A percentile compares a stretch with the other conserved stretches of the same genome.
Conservation (phyloP, 2,888 invertebrate species). For the Eupithecia vulgata region DNA sequence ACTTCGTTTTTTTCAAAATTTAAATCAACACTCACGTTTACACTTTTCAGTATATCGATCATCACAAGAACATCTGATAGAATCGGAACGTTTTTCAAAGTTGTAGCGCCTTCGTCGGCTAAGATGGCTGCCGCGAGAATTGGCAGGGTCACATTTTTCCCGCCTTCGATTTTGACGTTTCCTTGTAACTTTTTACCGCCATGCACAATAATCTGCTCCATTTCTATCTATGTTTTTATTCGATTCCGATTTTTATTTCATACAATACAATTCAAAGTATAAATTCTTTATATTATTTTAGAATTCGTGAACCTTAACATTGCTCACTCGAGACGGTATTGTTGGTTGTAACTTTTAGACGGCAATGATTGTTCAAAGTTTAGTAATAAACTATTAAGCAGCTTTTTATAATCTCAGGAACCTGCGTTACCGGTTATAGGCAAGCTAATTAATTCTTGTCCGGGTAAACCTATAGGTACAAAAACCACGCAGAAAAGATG, state of each 20-base stretch:
- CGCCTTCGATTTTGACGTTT: constrained; percentile 31
- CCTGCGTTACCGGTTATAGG: not conserved
- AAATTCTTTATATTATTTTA: not conserved
- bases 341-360: not conserved
- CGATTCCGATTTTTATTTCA: not conserved
- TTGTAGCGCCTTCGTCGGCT: constrained; percentile 25
- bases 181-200: constrained; percentile 29
- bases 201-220: constrained; percentile 35
- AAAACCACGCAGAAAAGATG: too few species aligned
- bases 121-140: constrained; percentile 35
- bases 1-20: constrained; percentile 27
- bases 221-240: not conserved
- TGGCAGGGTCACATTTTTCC: constrained; percentile 29
- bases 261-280: not conserved
- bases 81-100: constrained; percentile 33
- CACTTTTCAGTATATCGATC: constrained; percentile 25
- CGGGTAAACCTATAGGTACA: not conserved
- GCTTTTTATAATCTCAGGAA: not conserved
- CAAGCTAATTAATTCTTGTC: not conserved
- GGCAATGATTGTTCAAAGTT: not conserved
- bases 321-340: not conserved
- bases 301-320: not conserved
- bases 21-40: constrained; percentile 30
- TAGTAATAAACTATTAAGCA: not conserved
- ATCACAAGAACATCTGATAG: constrained; percentile 33